phyloP scores from a whole-genome alignment of 1,140 invertebrate species.

The Solen grandis region DNA sequence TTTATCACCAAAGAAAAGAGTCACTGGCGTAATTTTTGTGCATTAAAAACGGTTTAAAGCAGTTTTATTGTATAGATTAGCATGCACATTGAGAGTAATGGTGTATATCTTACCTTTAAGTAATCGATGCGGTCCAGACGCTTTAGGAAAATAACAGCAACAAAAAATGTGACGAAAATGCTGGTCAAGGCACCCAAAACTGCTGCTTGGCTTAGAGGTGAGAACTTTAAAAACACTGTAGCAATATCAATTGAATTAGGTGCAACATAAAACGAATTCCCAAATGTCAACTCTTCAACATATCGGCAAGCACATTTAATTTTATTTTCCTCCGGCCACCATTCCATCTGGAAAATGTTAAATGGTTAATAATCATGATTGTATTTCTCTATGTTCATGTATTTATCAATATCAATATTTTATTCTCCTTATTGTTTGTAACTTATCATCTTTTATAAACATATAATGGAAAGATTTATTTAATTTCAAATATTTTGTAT shows the following conservation, averaged over 20 bases:
- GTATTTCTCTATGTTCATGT: too few relatives aligned
- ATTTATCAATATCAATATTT: neutral
- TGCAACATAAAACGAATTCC: constrained; percentile 78
- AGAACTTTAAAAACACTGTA: constrained; percentile 80
- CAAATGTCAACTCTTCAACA: constrained; percentile 42
- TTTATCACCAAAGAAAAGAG: too few relatives aligned
- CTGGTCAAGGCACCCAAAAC: constrained; percentile 80
- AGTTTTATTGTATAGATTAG: too few relatives aligned
- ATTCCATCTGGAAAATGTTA: constrained; percentile 9
- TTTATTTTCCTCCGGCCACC: neutral
- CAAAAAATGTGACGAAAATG: constrained; percentile 78
- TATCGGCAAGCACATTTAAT: constrained; percentile 20
- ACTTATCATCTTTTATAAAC: too few relatives aligned
- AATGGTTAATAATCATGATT: too few relatives aligned
- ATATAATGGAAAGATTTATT: too few relatives aligned
- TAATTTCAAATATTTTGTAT: too few relatives aligned
- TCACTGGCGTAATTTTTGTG: too few relatives aligned
- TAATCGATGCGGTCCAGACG: constrained; percentile 78
- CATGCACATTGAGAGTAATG: too few relatives aligned
- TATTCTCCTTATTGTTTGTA: too few relatives aligned
- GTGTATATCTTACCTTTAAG: constrained; percentile 64
- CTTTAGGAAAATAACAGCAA: constrained; percentile 79
- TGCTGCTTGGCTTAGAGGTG: constrained; percentile 61
- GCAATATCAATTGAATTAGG: constrained; percentile 83
- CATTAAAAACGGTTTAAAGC: too few relatives aligned